Evolutionary conservation across 2,888 invertebrate genomes (phyloP).

Genomic region (Hirtodrosophila cameraria): DNA sequence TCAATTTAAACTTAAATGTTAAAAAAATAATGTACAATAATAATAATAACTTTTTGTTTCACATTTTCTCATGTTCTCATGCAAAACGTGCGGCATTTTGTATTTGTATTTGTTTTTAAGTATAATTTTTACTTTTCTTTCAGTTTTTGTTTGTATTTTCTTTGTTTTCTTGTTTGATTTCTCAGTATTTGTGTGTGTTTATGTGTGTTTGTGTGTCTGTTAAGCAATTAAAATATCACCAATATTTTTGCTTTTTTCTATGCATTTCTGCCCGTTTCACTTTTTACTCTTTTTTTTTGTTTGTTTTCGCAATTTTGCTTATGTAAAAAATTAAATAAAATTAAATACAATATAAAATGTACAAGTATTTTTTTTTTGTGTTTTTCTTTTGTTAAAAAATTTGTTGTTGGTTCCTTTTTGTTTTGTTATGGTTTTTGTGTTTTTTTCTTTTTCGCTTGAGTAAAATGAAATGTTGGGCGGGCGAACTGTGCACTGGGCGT

Average conservation of each 20-base stretch:
- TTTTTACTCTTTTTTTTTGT: conserved; percentile 53
- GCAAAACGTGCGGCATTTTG: conserved; percentile 5
- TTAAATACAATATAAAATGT: conserved; percentile 77
- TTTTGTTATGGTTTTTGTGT: conserved; percentile 21
- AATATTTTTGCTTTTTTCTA: conserved; percentile 65
- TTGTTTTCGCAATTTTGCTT: conserved; percentile 42
- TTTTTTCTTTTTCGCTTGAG: conserved; percentile 53
- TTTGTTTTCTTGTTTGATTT: conserved; percentile 16
- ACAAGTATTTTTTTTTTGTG: conserved; percentile 60
- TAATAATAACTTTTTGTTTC: conserved; percentile 54
- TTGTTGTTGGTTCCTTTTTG: conserved; percentile 64
- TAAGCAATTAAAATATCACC: conserved; percentile 77
- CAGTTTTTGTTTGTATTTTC: conserved; percentile 11
- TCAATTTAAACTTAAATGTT: conserved; percentile 53
- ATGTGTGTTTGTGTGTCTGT: conserved; percentile 43
- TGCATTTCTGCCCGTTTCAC: conserved; percentile 29
- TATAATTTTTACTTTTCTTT: not conserved
- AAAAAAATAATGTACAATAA: conserved; percentile 61
- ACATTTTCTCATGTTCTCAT: conserved; percentile 14
- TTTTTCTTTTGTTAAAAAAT: conserved; percentile 45
- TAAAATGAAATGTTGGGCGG: conserved; percentile 66
- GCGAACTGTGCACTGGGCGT: conserved; percentile 59
- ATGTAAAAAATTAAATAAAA: conserved; percentile 69
- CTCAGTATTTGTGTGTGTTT: conserved; percentile 26
- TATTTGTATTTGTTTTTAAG: not conserved